Evolutionary conservation across 2,113 vertebrate genomes (phyloP).

Genomic region (Tenrec ecaudatus): DNA sequence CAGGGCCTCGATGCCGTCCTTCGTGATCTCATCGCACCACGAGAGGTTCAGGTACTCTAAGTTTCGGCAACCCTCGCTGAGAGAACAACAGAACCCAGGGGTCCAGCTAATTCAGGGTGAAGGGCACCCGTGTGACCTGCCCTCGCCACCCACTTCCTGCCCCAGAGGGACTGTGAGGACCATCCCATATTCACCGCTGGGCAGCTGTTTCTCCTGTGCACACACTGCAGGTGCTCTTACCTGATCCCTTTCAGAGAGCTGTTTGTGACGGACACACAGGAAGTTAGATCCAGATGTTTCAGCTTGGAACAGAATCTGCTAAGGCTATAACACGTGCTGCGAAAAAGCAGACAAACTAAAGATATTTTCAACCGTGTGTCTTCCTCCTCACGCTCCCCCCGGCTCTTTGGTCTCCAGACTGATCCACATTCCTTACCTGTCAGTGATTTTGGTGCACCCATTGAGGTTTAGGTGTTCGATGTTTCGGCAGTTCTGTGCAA

Average conservation of each 20-base stretch:
- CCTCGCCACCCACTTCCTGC: neutral
- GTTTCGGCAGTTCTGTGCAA: constrained; percentile 98
- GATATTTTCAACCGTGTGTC: constrained; percentile 82
- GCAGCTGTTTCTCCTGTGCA: constrained; percentile 39
- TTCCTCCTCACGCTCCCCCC: neutral
- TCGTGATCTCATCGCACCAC: constrained; percentile 96
- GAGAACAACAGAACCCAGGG: constrained; percentile 64
- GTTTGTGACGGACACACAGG: constrained; percentile 96
- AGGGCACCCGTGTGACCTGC: neutral
- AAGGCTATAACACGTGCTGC: constrained; percentile 95
- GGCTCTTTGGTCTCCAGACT: neutral
- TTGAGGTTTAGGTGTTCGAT: constrained; percentile 97
- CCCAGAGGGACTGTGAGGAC: neutral
- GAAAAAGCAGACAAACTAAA: constrained; percentile 84
- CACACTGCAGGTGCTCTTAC: constrained; percentile 83
- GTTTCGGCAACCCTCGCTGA: constrained; percentile 94
- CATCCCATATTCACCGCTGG: neutral
- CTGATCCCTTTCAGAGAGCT: constrained; percentile 96
- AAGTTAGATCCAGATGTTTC: constrained; percentile 96
- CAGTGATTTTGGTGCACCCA: constrained; percentile 98
- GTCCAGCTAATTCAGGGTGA: neutral
- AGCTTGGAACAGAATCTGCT: constrained; percentile 98
- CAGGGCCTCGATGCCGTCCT: constrained; percentile 95
- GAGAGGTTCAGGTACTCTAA: constrained; percentile 96
- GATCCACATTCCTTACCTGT: constrained; percentile 87